Conservation (phyloP, 92 coral and sea anemone species). For the Phymanthus crucifer region DNA sequence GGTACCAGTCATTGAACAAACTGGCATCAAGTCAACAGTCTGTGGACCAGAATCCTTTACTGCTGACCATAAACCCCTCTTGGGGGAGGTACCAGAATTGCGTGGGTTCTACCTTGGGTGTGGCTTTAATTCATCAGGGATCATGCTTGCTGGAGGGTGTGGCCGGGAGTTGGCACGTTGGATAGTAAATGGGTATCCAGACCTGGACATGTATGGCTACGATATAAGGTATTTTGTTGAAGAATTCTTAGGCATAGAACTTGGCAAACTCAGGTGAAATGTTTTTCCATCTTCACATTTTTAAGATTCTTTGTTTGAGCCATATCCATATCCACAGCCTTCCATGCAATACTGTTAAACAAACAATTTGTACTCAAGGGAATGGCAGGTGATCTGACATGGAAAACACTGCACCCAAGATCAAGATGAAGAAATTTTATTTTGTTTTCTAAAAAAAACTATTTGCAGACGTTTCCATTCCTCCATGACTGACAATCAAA, state of each 20-base stretch:
- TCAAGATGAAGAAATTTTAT: background rate
- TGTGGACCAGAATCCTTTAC: conserved; percentile 99
- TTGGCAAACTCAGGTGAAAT: too few species aligned
- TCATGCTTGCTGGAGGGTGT: conserved; percentile 99
- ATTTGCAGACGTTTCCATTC: conserved; percentile 82
- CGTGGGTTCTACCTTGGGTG: conserved; percentile 96
- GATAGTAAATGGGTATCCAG: conserved; percentile 89
- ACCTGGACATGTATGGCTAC: conserved; percentile 97
- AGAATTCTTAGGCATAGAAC: background rate
- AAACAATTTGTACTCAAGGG: too few species aligned
- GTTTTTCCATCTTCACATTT: too few species aligned
- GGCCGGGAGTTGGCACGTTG: conserved; percentile 95
- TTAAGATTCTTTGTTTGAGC: too few species aligned
- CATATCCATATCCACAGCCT: too few species aligned
- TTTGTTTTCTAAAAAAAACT: background rate
- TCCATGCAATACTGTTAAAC: too few species aligned
- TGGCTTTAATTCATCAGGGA: conserved; percentile 95
- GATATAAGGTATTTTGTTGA: conserved; percentile 74
- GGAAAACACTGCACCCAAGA: too few species aligned
- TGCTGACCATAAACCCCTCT: conserved; percentile 93
- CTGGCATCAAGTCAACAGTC: conserved; percentile 96
- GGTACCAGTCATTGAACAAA: conserved; percentile 86
- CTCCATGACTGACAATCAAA: conserved; percentile 75
- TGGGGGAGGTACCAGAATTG: conserved; percentile 95
- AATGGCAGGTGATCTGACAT: too few species aligned